Percentiles rank a stretch among this genome's conserved stretches.
phyloP scores from a whole-genome alignment of 2,888 invertebrate genomes.

The Pristionchus exspectatus region DNA sequence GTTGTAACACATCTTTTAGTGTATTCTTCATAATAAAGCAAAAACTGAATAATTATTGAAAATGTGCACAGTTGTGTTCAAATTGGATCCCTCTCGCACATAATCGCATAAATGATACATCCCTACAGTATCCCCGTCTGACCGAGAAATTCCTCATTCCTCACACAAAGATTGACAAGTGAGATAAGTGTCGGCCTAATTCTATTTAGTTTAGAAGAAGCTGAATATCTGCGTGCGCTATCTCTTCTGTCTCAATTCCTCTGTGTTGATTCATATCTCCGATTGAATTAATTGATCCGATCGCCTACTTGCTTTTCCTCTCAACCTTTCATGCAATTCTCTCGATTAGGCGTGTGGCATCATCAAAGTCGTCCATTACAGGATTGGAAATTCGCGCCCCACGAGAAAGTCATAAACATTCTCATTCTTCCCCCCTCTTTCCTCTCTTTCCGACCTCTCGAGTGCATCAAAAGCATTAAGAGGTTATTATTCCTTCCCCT shows the following conservation, averaged over 20 bases:
- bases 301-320: background rate
- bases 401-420: slow-evolving; percentile 34
- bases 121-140: slow-evolving; percentile 14
- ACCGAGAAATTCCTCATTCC: background rate
- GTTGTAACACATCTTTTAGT: no score
- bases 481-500: slow-evolving; percentile 43
- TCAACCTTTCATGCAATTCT: background rate
- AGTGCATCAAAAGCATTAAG: slow-evolving; percentile 42
- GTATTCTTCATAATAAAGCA: no score
- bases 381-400: background rate
- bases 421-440: background rate
- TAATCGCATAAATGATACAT: slow-evolving; percentile 9
- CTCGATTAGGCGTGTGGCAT: background rate
- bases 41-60: no score
- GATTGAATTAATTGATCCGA: background rate
- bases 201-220: slow-evolving; percentile 41
- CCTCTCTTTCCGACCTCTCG: slow-evolving; percentile 25
- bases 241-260: slow-evolving; percentile 41
- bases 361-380: background rate
- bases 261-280: background rate
- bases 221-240: slow-evolving; percentile 42
- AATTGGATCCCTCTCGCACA: background rate
- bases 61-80: background rate
- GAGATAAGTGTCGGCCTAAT: slow-evolving; percentile 11
- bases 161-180: slow-evolving; percentile 1